phyloP scores from a whole-genome alignment of 1,140 invertebrate genomes.

The Drosophila dunni region DNA sequence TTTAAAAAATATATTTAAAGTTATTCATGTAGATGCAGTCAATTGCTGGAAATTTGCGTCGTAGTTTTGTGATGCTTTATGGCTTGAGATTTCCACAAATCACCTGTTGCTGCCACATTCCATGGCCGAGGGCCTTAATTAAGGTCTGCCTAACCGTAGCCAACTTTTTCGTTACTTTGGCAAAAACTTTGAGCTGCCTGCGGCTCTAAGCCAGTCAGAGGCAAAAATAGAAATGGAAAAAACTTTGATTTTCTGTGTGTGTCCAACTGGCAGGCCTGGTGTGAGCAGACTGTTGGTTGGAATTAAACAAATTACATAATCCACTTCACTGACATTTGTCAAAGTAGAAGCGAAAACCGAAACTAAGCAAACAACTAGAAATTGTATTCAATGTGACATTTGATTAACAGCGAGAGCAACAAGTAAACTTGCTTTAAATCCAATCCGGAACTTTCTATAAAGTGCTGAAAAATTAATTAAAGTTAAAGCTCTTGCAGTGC shows the following conservation, averaged over 20 bases:
- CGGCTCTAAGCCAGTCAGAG: constrained; percentile 36
- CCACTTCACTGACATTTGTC: constrained; percentile 72
- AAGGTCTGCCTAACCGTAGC: constrained; percentile 41
- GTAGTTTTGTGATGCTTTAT: neutral
- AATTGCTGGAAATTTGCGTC: neutral
- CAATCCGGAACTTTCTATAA: no score
- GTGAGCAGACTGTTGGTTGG: constrained; percentile 10
- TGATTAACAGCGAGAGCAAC: neutral
- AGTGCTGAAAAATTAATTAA: no score
- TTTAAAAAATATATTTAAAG: neutral
- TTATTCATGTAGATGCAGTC: no score
- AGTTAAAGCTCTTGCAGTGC: no score
- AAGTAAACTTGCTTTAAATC: neutral
- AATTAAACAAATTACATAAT: constrained; percentile 74
- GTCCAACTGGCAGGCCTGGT: constrained; percentile 40
- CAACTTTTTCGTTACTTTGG: constrained; percentile 56
- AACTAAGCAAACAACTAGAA: constrained; percentile 2
- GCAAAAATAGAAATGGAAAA: neutral
- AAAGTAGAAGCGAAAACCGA: constrained; percentile 40
- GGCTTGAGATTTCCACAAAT: constrained; percentile 30
- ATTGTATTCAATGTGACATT: constrained; percentile 53
- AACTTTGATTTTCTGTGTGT: constrained; percentile 45
- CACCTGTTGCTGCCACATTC: constrained; percentile 64
- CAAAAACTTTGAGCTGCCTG: constrained; percentile 56
- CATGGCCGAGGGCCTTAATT: constrained; percentile 51